A percentile compares a stretch with the other conserved stretches of the same genome.
Evolutionary conservation across 2,888 invertebrate genomes (phyloP).

Genomic region (Deladenus siricidicola): DNA sequence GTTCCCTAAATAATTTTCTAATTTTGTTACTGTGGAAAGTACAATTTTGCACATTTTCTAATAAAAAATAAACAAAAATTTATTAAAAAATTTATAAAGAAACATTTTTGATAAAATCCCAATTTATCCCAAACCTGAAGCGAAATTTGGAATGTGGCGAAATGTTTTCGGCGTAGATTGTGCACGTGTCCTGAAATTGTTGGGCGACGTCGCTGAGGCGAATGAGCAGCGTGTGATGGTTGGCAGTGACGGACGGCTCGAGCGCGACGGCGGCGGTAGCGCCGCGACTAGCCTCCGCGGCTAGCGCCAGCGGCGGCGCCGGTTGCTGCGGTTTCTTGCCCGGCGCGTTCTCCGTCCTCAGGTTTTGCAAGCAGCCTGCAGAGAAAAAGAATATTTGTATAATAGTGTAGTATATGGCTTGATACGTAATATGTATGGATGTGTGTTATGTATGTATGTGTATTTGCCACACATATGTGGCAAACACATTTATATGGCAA

Average conservation of each 20-base stretch:
- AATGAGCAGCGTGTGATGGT: slow-evolving; percentile 22
- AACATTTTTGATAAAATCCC: neutral
- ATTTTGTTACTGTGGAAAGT: slow-evolving; percentile 47
- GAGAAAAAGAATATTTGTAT: neutral
- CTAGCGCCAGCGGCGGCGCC: neutral
- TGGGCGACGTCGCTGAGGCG: slow-evolving; percentile 40
- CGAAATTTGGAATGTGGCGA: slow-evolving; percentile 81
- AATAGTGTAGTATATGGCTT: neutral
- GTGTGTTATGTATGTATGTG: neutral
- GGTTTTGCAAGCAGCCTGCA: slow-evolving; percentile 23
- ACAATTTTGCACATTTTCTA: neutral
- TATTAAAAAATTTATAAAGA: neutral
- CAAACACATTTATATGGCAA: neutral
- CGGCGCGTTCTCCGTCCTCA: slow-evolving; percentile 17
- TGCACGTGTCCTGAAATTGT: slow-evolving; percentile 59
- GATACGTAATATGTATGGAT: neutral
- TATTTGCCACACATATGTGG: neutral
- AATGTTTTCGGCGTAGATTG: slow-evolving; percentile 73
- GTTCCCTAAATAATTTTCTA: slow-evolving; percentile 55
- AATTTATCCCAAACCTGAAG: slow-evolving; percentile 60
- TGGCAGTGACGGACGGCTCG: slow-evolving; percentile 2
- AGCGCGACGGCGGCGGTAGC: no score
- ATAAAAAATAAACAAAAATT: neutral
- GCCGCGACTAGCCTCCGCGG: no score
- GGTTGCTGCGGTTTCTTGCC: slow-evolving; percentile 13